These are phyloP conservation scores for Andrena chrysosceles DNA, from an alignment of 2,888 invertebrate species.

Conservation along the genomic window DNA sequence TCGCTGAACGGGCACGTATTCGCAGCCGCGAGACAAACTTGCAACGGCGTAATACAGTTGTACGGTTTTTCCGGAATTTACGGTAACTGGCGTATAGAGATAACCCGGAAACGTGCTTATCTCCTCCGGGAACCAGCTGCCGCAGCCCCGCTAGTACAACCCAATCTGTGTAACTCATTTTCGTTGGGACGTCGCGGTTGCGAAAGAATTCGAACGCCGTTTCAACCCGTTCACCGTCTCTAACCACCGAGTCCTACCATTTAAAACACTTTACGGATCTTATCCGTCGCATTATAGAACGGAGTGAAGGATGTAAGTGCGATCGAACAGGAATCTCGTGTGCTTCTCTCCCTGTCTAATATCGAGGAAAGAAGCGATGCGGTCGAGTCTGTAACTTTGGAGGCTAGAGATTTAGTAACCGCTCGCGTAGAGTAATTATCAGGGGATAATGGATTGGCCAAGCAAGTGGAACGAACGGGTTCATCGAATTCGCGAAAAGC, in stretches of 20 bases:
- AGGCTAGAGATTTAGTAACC: background rate
- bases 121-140: conserved; percentile 53
- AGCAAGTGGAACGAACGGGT: conserved; percentile 12
- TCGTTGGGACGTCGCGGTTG: conserved; percentile 1
- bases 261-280: no score
- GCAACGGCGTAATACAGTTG: conserved; percentile 66
- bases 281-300: no score
- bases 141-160: background rate
- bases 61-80: conserved; percentile 67
- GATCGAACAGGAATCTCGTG: no score
- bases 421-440: conserved; percentile 39
- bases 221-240: background rate
- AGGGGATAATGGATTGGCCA: conserved; percentile 19
- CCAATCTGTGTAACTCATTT: conserved; percentile 59
- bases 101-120: conserved; percentile 72
- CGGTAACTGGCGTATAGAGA: conserved; percentile 67
- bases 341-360: no score
- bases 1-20: conserved; percentile 4
- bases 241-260: no score
- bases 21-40: conserved; percentile 42
- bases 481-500: conserved; percentile 33
- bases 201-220: conserved; percentile 25
- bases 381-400: no score
- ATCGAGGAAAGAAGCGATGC: no score
- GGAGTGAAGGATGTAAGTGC: no score